Evolutionary conservation across 2,797 vertebrate genomes (phyloP).

Genomic region (Enteromius afrohamiltoni): DNA sequence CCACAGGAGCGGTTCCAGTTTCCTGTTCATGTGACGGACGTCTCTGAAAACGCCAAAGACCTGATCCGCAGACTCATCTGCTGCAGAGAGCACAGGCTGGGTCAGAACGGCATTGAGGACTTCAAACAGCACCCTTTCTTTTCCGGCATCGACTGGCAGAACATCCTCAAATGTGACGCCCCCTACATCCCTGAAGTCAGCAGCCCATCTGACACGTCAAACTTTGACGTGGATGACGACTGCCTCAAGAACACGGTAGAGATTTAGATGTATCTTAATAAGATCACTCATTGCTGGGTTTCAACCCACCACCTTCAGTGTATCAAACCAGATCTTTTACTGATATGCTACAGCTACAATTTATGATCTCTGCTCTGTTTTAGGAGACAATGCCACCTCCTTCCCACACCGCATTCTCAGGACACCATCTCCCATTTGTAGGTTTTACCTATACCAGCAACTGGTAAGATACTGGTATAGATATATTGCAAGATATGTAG

Average conservation of each 20-base stretch:
- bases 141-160: conserved; percentile 91
- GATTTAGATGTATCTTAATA: not conserved
- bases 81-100: conserved; percentile 93
- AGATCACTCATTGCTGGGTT: not conserved
- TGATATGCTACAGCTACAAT: not conserved
- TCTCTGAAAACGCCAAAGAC: conserved; percentile 96
- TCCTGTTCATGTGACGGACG: conserved; percentile 89
- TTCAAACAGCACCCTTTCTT: conserved; percentile 98
- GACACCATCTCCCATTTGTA: conserved; percentile 96
- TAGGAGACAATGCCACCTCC: conserved; percentile 98
- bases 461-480: conserved; percentile 84
- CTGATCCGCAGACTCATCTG: conserved; percentile 95
- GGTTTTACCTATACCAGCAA: conserved; percentile 98
- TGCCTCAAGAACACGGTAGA: conserved; percentile 96
- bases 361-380: conserved; percentile 16
- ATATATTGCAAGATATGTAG: not conserved
- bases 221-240: conserved; percentile 98
- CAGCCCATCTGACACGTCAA: conserved; percentile 98
- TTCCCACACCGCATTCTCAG: conserved; percentile 95
- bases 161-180: conserved; percentile 93
- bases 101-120: conserved; percentile 97
- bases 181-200: conserved; percentile 99
- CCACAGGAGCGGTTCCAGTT: conserved; percentile 96
- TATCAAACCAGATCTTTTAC: not conserved
- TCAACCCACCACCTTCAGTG: not conserved